Conservation (phyloP, 2,888 invertebrate genomes). For the Fragum whitleyi region DNA sequence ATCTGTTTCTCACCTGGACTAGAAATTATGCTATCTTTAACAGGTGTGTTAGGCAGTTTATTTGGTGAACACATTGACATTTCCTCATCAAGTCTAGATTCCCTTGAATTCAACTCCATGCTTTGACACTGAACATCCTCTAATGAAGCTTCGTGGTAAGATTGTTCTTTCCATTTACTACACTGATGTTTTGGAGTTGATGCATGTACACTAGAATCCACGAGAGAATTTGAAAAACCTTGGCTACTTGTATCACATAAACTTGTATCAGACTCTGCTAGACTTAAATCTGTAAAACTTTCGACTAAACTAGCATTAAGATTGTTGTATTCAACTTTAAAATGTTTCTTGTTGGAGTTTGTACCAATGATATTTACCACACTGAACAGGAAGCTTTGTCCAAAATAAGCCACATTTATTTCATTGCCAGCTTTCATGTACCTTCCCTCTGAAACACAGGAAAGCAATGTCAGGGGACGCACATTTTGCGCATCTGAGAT, state of each 20-base stretch:
- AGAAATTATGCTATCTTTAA: not conserved
- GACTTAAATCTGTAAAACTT: constrained; percentile 47
- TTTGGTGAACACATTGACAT: not conserved
- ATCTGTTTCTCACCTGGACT: not conserved
- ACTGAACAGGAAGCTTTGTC: constrained; percentile 70
- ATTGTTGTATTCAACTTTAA: not conserved
- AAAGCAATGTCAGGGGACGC: too few species aligned
- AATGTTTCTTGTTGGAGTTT: not conserved
- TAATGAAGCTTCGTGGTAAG: not conserved
- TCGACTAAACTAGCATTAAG: constrained; percentile 32
- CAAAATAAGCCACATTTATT: constrained; percentile 70
- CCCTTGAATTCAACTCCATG: not conserved
- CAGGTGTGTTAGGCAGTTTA: not conserved
- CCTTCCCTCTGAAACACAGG: constrained; percentile 67
- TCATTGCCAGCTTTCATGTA: constrained; percentile 60
- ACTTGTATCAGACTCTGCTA: constrained; percentile 11
- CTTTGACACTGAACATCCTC: not conserved
- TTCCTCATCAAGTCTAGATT: too few species aligned
- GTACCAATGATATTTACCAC: constrained; percentile 39
- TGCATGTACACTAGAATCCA: not conserved
- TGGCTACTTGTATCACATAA: not conserved
- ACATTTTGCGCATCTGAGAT: too few species aligned
- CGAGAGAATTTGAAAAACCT: not conserved
- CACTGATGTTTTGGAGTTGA: not conserved
- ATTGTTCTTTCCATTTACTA: not conserved